These are phyloP conservation scores for Myotis findleyi DNA, from an alignment of 2,797 vertebrate species.

Conservation along the genomic window DNA sequence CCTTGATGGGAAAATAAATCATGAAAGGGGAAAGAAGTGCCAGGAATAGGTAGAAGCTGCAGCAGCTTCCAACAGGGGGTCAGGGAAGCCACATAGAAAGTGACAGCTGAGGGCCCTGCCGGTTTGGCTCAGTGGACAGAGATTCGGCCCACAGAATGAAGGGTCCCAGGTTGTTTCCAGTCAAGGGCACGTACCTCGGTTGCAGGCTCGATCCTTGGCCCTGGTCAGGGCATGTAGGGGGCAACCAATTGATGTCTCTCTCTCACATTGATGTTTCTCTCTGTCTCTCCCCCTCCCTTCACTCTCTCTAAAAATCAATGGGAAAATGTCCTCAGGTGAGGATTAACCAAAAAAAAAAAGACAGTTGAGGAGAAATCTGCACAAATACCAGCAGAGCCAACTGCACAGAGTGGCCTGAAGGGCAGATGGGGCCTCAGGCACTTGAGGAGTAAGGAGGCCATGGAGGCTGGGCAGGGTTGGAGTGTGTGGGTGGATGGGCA, in stretches of 20 bases:
- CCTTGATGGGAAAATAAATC: background rate
- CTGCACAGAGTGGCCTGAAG: background rate
- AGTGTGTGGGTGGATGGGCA: background rate
- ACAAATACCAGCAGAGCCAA: rapidly evolving
- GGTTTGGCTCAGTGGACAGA: no score
- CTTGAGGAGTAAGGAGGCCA: background rate
- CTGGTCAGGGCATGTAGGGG: no score
- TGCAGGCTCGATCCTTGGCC: no score
- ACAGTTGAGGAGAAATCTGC: background rate
- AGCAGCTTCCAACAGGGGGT: background rate
- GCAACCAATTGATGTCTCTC: no score
- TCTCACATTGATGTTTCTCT: no score
- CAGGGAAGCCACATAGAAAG: background rate
- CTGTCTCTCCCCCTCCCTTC: no score
- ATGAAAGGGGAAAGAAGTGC: background rate
- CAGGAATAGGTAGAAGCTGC: background rate
- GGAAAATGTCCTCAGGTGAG: no score
- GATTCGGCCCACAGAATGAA: no score
- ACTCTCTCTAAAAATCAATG: no score
- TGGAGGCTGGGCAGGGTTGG: background rate
- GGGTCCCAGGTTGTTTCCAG: no score
- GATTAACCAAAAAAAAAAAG: background rate
- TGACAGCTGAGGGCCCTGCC: no score
- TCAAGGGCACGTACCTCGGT: no score
- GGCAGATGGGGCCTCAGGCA: rapidly evolving